Conservation (phyloP, 1,140 invertebrate species). For the Gyrodactylus bullatarudis region DNA sequence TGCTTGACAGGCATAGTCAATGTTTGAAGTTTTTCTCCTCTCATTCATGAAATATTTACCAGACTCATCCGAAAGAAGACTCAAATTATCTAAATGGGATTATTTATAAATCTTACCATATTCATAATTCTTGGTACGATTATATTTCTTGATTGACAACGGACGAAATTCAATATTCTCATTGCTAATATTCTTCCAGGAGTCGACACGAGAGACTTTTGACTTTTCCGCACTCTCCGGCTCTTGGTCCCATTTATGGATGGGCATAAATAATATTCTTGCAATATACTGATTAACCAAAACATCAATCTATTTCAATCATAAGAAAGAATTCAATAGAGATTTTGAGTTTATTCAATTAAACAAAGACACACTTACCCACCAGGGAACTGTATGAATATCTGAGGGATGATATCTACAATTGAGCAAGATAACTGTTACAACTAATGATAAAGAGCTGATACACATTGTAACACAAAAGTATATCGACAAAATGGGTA, state of each 20-base stretch:
- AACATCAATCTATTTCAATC: not conserved
- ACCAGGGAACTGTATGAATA: not conserved
- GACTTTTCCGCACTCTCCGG: not conserved
- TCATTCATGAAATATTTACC: not conserved
- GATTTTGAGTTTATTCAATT: too few relatives aligned
- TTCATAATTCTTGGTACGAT: not conserved
- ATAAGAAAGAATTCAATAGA: not conserved
- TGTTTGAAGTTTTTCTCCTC: not conserved
- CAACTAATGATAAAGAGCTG: constrained; percentile 90
- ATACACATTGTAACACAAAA: constrained; percentile 99
- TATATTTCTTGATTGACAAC: not conserved
- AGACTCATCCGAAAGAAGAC: too few relatives aligned
- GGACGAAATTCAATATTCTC: not conserved
- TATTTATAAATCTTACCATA: not conserved
- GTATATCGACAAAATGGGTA: constrained; percentile 89
- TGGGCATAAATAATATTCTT: not conserved
- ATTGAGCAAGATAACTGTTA: constrained; percentile 89
- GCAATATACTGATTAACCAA: not conserved
- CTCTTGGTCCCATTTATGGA: not conserved
- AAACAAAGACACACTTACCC: not conserved
- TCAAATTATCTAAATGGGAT: not conserved
- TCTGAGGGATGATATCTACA: constrained; percentile 24
- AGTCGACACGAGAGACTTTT: not conserved
- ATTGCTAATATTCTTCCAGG: not conserved
- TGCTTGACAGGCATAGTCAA: too few relatives aligned